These are phyloP conservation scores for Troglohyphantes excavatus DNA, from an alignment of 2,888 invertebrate genomes.

Conservation along the genomic window DNA sequence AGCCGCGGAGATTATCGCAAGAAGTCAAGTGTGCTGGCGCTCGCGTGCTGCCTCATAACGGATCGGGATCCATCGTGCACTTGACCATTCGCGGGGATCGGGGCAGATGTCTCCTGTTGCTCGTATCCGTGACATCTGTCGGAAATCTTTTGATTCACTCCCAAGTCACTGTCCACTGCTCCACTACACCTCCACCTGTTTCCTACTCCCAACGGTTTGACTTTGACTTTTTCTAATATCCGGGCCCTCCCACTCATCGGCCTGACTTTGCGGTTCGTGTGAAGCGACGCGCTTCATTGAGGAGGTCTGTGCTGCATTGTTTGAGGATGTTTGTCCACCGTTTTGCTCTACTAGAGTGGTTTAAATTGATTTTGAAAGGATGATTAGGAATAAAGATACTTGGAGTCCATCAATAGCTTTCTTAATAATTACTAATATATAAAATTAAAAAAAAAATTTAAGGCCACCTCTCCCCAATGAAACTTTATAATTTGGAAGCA, in stretches of 20 bases:
- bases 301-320: not conserved
- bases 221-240: conserved; percentile 8
- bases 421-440: too few relatives aligned
- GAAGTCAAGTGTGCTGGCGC: conserved; percentile 42
- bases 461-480: too few relatives aligned
- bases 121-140: conserved; percentile 74
- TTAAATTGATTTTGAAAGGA: too few relatives aligned
- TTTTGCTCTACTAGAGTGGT: too few relatives aligned
- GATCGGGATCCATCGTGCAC: conserved; percentile 50
- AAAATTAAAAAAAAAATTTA: too few relatives aligned
- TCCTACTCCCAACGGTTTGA: conserved; percentile 68
- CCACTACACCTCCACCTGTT: conserved; percentile 69
- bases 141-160: conserved; percentile 72
- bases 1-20: conserved; percentile 37
- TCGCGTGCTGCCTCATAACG: conserved; percentile 35
- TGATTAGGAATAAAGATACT: too few relatives aligned
- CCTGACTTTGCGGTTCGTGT: not conserved
- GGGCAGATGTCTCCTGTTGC: conserved; percentile 62
- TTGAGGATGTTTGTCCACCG: not conserved
- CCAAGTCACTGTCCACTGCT: conserved; percentile 70
- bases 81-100: conserved; percentile 49
- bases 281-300: not conserved
- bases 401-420: too few relatives aligned
- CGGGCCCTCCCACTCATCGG: not conserved
- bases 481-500: too few relatives aligned